phyloP scores from a whole-genome alignment of 2,797 vertebrate genomes.

The Propithecus deckenii region DNA sequence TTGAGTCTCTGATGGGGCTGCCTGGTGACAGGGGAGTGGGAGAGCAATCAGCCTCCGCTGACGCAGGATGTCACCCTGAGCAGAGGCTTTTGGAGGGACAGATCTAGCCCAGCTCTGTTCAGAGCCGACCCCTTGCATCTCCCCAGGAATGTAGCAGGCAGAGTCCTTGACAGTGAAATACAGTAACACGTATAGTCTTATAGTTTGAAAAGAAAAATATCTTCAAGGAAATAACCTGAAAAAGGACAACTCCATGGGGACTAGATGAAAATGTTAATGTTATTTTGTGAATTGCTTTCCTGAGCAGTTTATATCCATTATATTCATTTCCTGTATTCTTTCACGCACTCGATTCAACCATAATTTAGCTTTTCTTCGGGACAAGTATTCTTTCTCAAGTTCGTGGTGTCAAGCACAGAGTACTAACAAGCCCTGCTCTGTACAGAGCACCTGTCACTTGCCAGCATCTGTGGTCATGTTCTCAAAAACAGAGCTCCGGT shows the following conservation, averaged over 20 bases:
- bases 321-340: neutral
- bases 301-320: neutral
- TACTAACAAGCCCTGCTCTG: neutral
- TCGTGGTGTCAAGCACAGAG: neutral
- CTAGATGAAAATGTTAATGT: neutral
- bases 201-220: neutral
- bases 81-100: neutral
- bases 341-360: neutral
- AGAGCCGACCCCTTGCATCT: neutral
- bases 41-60: neutral
- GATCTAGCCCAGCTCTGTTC: neutral
- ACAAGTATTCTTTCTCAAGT: neutral
- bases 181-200: neutral
- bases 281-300: conserved; percentile 10
- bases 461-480: neutral
- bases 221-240: conserved; percentile 24
- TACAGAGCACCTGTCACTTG: neutral
- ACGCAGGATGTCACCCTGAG: neutral
- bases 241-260: neutral
- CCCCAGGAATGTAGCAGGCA: neutral
- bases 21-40: neutral
- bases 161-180: neutral
- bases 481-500: neutral
- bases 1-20: neutral
- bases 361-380: neutral